Evolutionary conservation across 2,888 invertebrate genomes (phyloP).

Genomic region (Coecobrya sp.): DNA sequence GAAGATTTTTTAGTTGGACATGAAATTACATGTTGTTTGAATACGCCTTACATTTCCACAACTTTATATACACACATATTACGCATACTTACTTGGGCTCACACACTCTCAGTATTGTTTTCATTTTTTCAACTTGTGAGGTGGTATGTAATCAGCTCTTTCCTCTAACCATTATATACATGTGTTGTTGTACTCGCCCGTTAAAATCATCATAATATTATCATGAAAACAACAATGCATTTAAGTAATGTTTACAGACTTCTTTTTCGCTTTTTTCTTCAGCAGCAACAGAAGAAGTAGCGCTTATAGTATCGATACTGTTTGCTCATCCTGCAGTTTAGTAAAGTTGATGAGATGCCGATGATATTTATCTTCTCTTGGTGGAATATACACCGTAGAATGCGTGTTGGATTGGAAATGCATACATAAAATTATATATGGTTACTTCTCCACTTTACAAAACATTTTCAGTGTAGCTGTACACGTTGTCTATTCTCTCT

Average conservation of each 20-base stretch:
- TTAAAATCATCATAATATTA: not conserved
- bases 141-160: not conserved
- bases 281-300: too few species aligned
- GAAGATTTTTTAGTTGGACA: constrained; percentile 25
- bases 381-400: not conserved
- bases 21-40: not conserved
- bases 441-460: not conserved
- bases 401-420: not conserved
- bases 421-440: not conserved
- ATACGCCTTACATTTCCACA: not conserved
- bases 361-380: constrained; percentile 28
- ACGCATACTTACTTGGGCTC: not conserved
- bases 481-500: constrained; percentile 27
- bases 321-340: constrained; percentile 27
- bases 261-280: not conserved
- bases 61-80: not conserved
- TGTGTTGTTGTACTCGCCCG: not conserved
- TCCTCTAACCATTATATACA: not conserved
- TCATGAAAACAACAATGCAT: not conserved
- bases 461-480: not conserved
- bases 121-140: not conserved
- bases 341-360: constrained; percentile 32
- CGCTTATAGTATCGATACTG: not conserved
- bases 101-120: not conserved
- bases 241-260: not conserved